phyloP scores from a whole-genome alignment of 2,888 invertebrate genomes.

The Rotaria magnacalcarata region DNA sequence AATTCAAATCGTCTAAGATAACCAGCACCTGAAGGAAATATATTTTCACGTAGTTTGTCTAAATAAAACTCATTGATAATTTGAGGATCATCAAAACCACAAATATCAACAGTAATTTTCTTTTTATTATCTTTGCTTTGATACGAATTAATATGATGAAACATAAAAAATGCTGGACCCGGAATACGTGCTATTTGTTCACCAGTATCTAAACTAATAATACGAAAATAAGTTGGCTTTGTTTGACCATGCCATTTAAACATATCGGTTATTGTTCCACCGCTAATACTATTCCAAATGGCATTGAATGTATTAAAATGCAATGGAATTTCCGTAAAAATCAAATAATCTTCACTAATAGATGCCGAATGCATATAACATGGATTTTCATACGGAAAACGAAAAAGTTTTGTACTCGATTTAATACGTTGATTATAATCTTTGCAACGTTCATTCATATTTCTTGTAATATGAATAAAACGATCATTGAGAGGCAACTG shows the following conservation, averaged over 20 bases:
- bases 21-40: background rate
- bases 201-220: constrained; percentile 9
- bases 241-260: background rate
- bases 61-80: background rate
- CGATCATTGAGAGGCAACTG: background rate
- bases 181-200: background rate
- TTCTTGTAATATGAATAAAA: background rate
- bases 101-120: constrained; percentile 27
- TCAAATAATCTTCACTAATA: background rate
- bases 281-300: background rate
- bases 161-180: background rate
- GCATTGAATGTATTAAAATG: background rate
- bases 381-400: background rate
- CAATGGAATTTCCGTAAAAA: background rate
- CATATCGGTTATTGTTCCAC: background rate
- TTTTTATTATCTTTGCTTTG: background rate
- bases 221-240: background rate
- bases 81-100: constrained; percentile 18
- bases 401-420: background rate
- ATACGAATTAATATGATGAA: constrained; percentile 33
- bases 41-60: background rate
- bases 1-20: constrained; percentile 13
- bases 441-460: background rate
- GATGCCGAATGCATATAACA: background rate
- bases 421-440: background rate